Base-by-base conservation (phyloP, 2,797 vertebrate species). In the Chrosomus eos region DNA sequence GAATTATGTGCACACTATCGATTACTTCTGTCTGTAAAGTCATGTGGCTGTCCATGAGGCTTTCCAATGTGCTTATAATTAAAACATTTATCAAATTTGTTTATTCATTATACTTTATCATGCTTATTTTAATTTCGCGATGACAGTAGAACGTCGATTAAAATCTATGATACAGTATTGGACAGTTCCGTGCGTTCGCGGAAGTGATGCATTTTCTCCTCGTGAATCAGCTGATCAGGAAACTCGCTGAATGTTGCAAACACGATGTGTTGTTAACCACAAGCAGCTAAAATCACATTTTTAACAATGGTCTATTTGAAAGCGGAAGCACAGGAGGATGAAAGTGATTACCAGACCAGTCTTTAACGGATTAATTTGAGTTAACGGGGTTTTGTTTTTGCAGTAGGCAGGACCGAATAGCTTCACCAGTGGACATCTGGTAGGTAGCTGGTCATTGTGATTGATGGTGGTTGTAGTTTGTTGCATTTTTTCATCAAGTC, bases 141-240 rank as follows among this genome's bases (percentile, higher is more conserved):
- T 55, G 31, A 36, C 21, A 16, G 23, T 11, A 64, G 18, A 64
- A 4, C 8, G 28, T 38, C 8, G 6, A 7, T 62, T 73, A 19
- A 64, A 74, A 38, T 66, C 0, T 64, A 4, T n/a, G 3, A 64
- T 9, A 16, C 0, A 60, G 4, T n/a, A 2, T 58, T 26, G 19
- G 5, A 33, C 11, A 11, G 4, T 1, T 0, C 13, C 70, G 19
- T 84, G 28, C 88, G 85, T 43, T 45, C 31, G 85, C 86, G 93
- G 94, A 94, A 94, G 91, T 91, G 74, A 84, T 83, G 77, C 43
- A 53, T 76, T 66, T 28, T 70, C 74, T 84, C 70, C 16, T 19
- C 0, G 83, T 80, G 82, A 89, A 92, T 96, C 94, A 95, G 93
- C 92, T 95, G 94, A 95, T 90, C 66, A 84, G 79, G 67, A 51